Conservation (phyloP, 1,140 invertebrate species). For the Cydia pomonella region DNA sequence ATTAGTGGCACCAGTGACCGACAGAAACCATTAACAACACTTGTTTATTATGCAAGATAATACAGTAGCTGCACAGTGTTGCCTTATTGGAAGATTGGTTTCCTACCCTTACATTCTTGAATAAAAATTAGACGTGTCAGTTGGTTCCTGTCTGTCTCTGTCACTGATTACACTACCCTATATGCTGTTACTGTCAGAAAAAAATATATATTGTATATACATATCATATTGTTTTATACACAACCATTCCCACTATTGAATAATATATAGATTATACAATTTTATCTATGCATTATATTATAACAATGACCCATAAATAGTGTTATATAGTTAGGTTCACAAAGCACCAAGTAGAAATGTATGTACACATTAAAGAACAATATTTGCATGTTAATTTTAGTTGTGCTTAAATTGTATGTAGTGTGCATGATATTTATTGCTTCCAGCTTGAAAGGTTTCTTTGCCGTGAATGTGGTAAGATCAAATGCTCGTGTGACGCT, state of each 20-base stretch:
- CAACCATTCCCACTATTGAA: not conserved
- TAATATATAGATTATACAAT: not conserved
- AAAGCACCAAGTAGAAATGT: slow-evolving; percentile 10
- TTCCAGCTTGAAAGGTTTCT: slow-evolving; percentile 83
- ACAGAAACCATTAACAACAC: too few relatives aligned
- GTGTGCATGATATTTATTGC: slow-evolving; percentile 79
- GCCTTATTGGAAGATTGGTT: too few relatives aligned
- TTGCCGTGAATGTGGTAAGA: slow-evolving; percentile 82
- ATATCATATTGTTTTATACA: slow-evolving; percentile 3
- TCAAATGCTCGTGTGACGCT: slow-evolving; percentile 79
- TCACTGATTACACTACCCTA: too few relatives aligned
- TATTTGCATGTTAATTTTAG: slow-evolving; percentile 48
- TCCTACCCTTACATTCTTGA: too few relatives aligned
- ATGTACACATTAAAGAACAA: not conserved
- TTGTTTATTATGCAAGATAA: too few relatives aligned
- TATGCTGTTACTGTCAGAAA: too few relatives aligned
- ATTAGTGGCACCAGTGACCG: too few relatives aligned
- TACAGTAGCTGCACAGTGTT: too few relatives aligned
- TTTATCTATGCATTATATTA: too few relatives aligned
- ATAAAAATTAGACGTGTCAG: too few relatives aligned
- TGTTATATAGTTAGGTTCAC: slow-evolving; percentile 17
- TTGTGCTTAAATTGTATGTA: slow-evolving; percentile 62
- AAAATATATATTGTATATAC: not conserved
- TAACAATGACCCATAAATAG: not conserved
- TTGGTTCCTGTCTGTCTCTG: too few relatives aligned